Base-by-base conservation (phyloP, 2,888 invertebrate species). In the Apotomis betuletana region DNA sequence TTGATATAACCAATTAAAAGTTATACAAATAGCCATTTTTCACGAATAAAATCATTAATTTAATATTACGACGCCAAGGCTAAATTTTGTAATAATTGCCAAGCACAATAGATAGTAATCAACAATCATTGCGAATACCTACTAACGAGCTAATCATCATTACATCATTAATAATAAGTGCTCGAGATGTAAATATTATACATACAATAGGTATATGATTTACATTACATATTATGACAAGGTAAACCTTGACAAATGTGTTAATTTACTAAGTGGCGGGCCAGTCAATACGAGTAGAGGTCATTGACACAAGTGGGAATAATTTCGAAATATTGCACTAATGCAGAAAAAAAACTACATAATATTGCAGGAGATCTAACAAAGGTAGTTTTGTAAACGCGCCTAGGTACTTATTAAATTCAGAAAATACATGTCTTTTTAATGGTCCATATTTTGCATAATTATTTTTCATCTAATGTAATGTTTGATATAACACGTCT, bases 101-200 rank as follows among this genome's bases (percentile, higher is more conserved):
- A 61, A 51, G n/a, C 41, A 44, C 36, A 55, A 49, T 67, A 51
- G 49, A 61, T n/a, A 71, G 67, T 27, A 67, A 41, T 64, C 64
- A 60, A 65, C 44, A 65, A 62, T 71, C 62, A 67, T 60, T 15
- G n/a, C 15, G 52, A 52, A 36, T 64, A 27, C 27, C 27, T 27
- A 58, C 44, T 51, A 60, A 70, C 65, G 38, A 67, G 38, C 60
- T 27, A 70, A 55, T 65, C 54, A 51, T 63, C 57, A 60, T 60
- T 60, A 59, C 65, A 70, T 60, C 41, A 69, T 63, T 69, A 57
- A 36, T 9, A 55, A 9, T 69, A 64, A 69, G 52, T 27, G 69
- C 49, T 62, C 58, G 51, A 63, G 58, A 52, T 69, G 63, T 64
- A 51, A 44, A 49, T 44, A 69, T 63, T 63, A 51, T 36, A 46